phyloP scores from a whole-genome alignment of 2,888 invertebrate species.

The Deladenus siricidicola region DNA sequence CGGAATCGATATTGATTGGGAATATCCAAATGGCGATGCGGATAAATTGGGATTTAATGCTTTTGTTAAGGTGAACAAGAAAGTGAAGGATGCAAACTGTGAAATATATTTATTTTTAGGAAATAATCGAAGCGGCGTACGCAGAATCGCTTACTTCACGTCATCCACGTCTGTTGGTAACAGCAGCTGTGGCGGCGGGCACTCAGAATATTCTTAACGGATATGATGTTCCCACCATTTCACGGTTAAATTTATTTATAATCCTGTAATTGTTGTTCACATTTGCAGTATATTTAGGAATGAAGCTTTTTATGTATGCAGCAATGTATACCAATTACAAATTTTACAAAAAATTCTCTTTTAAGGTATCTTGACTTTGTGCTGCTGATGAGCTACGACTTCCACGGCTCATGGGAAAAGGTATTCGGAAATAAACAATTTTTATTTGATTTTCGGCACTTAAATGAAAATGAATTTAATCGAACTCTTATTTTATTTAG shows the following conservation, averaged over 20 bases:
- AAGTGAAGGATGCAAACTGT: neutral
- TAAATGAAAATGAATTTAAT: neutral
- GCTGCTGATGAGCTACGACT: slow-evolving; percentile 23
- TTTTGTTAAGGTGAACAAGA: slow-evolving; percentile 35
- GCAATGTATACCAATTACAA: too few relatives aligned
- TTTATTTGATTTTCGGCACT: too few relatives aligned
- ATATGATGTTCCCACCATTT: slow-evolving; percentile 65
- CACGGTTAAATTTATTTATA: too few relatives aligned
- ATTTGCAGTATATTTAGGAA: too few relatives aligned
- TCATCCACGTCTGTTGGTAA: slow-evolving; percentile 63
- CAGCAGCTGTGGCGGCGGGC: slow-evolving; percentile 78
- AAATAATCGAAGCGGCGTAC: slow-evolving; percentile 41
- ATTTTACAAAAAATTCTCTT: neutral
- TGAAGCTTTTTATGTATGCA: too few relatives aligned
- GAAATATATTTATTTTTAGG: slow-evolving; percentile 24
- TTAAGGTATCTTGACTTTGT: slow-evolving; percentile 22
- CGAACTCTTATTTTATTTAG: too few relatives aligned
- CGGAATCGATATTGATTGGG: slow-evolving; percentile 56
- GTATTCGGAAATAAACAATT: too few relatives aligned
- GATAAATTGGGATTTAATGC: slow-evolving; percentile 42
- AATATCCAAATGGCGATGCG: slow-evolving; percentile 57
- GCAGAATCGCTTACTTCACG: slow-evolving; percentile 33
- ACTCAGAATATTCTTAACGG: slow-evolving; percentile 79
- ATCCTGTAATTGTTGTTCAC: too few relatives aligned
- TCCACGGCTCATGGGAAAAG: slow-evolving; percentile 22